A percentile compares a stretch with the other conserved stretches of the same genome.
Conservation (phyloP, 2,113 vertebrate species). For the Toxotes chatareus region DNA sequence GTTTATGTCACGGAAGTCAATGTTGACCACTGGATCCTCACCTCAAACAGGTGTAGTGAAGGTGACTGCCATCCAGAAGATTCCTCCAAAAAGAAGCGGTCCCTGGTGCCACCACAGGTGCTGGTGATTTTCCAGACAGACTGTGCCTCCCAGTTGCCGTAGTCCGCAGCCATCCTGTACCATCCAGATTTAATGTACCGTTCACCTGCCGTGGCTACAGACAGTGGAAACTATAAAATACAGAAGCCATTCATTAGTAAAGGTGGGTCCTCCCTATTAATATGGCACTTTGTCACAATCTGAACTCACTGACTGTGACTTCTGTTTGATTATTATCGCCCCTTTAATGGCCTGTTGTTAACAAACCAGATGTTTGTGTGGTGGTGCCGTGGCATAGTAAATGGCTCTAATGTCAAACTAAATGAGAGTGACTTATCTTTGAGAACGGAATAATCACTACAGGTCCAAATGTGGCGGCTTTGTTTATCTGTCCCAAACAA, state of each 20-base stretch:
- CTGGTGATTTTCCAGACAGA: conserved; percentile 20
- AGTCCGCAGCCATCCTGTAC: conserved; percentile 26
- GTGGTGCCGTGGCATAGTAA: conserved; percentile 14
- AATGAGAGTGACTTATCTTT: conserved; percentile 9
- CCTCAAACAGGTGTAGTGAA: conserved; percentile 18
- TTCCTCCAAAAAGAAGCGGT: background rate
- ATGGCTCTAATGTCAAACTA: conserved; percentile 14
- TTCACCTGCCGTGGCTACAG: background rate
- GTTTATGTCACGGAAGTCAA: too few species aligned
- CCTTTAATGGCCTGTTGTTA: conserved; percentile 37
- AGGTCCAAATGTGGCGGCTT: background rate
- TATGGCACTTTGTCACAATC: conserved; percentile 13
- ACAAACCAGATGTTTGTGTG: conserved; percentile 38
- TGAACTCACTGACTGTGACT: conserved; percentile 31
- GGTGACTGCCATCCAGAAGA: background rate
- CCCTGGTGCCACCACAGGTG: background rate
- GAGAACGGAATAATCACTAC: background rate
- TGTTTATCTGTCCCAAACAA: background rate
- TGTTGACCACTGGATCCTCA: background rate
- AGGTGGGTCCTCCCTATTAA: conserved; percentile 5
- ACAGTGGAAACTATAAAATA: background rate
- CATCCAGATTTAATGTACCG: too few species aligned
- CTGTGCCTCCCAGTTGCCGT: conserved; percentile 2
- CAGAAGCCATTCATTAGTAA: background rate
- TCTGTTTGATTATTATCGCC: conserved; percentile 41